A percentile compares a stretch with the other conserved stretches of the same genome.
These are phyloP conservation scores for Tyto alba DNA, from an alignment of 2,113 vertebrate genomes.

Conservation along the genomic window DNA sequence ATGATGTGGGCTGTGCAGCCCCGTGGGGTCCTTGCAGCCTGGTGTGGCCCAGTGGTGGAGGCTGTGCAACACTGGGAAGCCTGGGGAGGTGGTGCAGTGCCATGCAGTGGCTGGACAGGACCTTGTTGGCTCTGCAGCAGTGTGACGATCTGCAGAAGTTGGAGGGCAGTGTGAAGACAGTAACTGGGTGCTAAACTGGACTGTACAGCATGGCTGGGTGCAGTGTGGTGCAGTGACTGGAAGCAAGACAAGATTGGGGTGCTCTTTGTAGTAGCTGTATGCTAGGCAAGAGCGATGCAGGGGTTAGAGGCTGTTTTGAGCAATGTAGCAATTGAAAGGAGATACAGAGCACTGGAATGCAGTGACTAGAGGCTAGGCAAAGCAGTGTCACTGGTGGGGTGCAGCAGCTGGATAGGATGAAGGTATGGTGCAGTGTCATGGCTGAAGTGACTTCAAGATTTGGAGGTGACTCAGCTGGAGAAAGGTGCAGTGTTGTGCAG, in stretches of 20 bases:
- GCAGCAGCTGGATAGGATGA: background rate
- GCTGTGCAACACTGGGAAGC: background rate
- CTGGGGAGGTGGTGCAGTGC: background rate
- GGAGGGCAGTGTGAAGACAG: background rate
- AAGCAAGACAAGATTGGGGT: background rate
- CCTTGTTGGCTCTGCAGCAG: no score
- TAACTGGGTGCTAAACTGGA: background rate
- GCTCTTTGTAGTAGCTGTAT: background rate
- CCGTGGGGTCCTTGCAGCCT: background rate
- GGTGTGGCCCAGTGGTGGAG: background rate
- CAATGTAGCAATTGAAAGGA: background rate
- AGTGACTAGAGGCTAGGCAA: background rate
- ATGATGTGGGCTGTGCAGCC: background rate
- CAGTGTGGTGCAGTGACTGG: background rate
- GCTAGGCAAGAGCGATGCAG: background rate
- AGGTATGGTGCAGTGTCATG: rapidly evolving
- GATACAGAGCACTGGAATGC: background rate
- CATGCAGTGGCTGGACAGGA: background rate
- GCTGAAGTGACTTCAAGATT: background rate
- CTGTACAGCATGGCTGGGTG: background rate
- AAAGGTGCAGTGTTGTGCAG: background rate
- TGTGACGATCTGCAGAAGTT: background rate
- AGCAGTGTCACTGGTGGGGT: background rate
- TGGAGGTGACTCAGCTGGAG: background rate
- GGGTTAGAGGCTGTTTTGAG: background rate